Evolutionary conservation across 2,888 invertebrate species (phyloP), one percentile per base, ranked within the genome.

Genomic region (Abscondita cerata): DNA sequence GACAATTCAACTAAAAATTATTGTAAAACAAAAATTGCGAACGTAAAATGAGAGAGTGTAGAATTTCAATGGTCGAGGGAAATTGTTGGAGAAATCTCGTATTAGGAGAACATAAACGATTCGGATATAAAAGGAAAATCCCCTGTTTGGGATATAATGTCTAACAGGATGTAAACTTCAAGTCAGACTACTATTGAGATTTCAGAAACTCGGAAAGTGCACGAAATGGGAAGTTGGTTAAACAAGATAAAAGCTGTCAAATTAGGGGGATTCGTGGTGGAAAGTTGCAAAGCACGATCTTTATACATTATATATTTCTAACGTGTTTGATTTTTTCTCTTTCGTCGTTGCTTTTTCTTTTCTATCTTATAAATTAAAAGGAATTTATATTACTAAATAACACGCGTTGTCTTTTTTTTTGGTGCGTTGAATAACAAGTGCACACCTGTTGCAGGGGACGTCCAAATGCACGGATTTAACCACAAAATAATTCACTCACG

Each of bases 201-300:
- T 44, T 44, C 44, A 44, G 44, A 44, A 44, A 44, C 44, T 44
- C 44, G 44, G 44, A 44, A 44, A 44, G 44, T 44, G 44, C 44
- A 44, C 18, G 44, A 44, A 44, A 44, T 44, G 20, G 44, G 44
- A 44, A 44, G 44, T 44, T 44, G 44, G 44, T 44, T 44, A 44
- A 44, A 44, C 44, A 44, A 44, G 44, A 44, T 44, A 44, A 44
- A 44, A 44, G 44, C 44, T 44, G 44, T 44, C 44, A 44, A 44
- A 44, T 44, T 44, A 44, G 44, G 44, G 25, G 44, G 44, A 44
- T 44, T 44, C 44, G 44, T 18, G 44, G 11, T 18, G 19, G 44
- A 44, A 44, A 44, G 44, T 44, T 44, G 44, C 44, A 44, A 44
- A 19, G 44, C 44, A 44, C 44, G 44, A 44, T 25, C 18, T 44